phyloP scores from a whole-genome alignment of 2,888 invertebrate genomes.

The Archips xylosteana region DNA sequence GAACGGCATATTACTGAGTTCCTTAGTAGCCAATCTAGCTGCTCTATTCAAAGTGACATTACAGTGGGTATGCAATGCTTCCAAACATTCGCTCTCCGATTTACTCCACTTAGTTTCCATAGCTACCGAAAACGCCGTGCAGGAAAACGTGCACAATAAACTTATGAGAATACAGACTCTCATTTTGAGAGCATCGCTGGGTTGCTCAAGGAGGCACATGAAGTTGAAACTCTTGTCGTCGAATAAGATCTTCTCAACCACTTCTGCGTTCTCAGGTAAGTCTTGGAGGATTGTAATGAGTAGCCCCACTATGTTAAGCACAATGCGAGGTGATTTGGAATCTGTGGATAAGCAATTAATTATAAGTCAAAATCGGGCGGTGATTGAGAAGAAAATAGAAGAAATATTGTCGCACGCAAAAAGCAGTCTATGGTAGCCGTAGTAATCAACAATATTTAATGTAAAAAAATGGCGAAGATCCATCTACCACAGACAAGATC shows the following conservation, averaged over 20 bases:
- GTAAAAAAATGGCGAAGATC: too few species aligned
- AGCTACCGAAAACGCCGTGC: constrained; percentile 85
- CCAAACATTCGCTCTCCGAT: constrained; percentile 84
- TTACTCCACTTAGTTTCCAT: constrained; percentile 87
- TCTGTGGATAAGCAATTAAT: constrained; percentile 64
- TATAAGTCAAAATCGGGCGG: background rate
- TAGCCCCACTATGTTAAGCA: constrained; percentile 89
- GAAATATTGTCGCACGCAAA: too few species aligned
- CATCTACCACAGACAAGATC: too few species aligned
- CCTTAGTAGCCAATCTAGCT: constrained; percentile 83
- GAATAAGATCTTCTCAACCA: constrained; percentile 90
- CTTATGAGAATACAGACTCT: constrained; percentile 90
- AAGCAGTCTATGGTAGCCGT: too few species aligned
- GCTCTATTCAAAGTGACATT: constrained; percentile 87
- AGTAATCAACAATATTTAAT: too few species aligned
- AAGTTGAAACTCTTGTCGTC: constrained; percentile 82
- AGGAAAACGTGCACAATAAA: constrained; percentile 88
- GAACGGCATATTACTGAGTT: constrained; percentile 83
- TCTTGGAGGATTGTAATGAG: constrained; percentile 90
- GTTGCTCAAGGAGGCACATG: constrained; percentile 83
- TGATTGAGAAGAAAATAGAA: background rate
- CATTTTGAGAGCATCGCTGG: constrained; percentile 85
- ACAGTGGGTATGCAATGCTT: constrained; percentile 87
- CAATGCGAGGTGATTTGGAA: constrained; percentile 86
- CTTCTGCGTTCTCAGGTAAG: constrained; percentile 90